Percentiles rank a stretch among this genome's conserved stretches.
phyloP scores from a whole-genome alignment of 2,113 vertebrate species.

The Pogona vitticeps region DNA sequence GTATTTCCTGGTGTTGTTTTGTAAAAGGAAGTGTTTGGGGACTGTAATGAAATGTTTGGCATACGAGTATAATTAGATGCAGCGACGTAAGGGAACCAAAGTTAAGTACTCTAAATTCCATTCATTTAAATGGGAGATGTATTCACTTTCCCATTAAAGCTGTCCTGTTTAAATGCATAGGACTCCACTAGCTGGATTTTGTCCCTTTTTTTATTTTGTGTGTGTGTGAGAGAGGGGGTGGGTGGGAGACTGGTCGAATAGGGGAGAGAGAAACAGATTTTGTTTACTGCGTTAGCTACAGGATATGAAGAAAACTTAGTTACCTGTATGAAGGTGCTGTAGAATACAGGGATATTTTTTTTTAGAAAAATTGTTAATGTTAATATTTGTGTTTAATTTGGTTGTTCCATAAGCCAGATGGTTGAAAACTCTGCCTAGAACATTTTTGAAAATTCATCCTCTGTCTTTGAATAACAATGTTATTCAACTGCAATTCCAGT shows the following conservation, averaged over 20 bases:
- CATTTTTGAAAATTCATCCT: conserved; percentile 50
- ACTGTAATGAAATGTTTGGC: neutral
- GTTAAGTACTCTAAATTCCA: neutral
- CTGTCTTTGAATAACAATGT: conserved; percentile 39
- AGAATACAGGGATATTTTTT: conserved; percentile 21
- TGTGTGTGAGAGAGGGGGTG: neutral
- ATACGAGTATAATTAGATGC: neutral
- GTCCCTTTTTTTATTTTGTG: neutral
- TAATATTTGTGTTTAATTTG: conserved; percentile 44
- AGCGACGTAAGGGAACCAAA: too few species aligned
- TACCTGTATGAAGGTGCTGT: conserved; percentile 19
- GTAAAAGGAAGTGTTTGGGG: neutral
- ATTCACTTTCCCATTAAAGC: neutral
- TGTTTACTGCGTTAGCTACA: neutral
- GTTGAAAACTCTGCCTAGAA: conserved; percentile 48
- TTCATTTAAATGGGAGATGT: neutral
- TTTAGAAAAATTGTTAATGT: conserved; percentile 15
- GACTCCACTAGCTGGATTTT: neutral
- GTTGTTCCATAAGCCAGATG: conserved; percentile 39
- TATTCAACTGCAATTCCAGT: conserved; percentile 44
- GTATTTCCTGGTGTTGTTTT: conserved; percentile 19
- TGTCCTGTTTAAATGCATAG: neutral
- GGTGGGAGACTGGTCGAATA: neutral
- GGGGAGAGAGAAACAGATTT: conserved; percentile 6
- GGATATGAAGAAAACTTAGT: neutral